Conservation (phyloP, 2,888 invertebrate genomes). For the Vesta saturnalis region DNA sequence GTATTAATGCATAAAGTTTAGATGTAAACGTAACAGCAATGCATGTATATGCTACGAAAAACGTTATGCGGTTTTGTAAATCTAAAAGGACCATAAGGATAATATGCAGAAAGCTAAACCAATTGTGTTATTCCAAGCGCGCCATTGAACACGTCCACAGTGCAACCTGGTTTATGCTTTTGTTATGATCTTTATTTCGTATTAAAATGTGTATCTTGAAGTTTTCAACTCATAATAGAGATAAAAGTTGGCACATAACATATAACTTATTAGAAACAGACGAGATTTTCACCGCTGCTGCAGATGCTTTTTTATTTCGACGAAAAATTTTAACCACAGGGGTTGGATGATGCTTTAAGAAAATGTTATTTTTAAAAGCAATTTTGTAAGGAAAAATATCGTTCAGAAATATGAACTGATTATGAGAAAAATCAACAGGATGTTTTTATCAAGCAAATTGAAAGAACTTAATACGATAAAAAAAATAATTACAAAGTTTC, state of each 20-base stretch:
- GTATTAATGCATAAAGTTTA: constrained; percentile 17
- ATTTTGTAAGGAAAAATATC: neutral
- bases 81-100: constrained; percentile 22
- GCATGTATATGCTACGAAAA: neutral
- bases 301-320: constrained; percentile 24
- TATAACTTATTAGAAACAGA: constrained; percentile 34
- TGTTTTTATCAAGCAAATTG: neutral
- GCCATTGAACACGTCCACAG: constrained; percentile 47
- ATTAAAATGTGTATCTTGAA: constrained; percentile 47
- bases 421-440: neutral
- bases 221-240: constrained; percentile 42
- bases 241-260: constrained; percentile 42
- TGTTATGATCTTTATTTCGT: constrained; percentile 49
- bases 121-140: constrained; percentile 41
- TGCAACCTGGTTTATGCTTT: constrained; percentile 47
- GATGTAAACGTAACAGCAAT: constrained; percentile 21
- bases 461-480: too few relatives aligned
- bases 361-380: neutral
- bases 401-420: neutral
- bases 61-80: constrained; percentile 26
- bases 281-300: constrained; percentile 23
- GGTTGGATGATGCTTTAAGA: neutral
- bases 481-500: too few relatives aligned
- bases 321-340: constrained; percentile 1
- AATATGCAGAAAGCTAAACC: constrained; percentile 27